Conservation (phyloP, 2,797 vertebrate species). For the Halcyon smyrnensis region DNA sequence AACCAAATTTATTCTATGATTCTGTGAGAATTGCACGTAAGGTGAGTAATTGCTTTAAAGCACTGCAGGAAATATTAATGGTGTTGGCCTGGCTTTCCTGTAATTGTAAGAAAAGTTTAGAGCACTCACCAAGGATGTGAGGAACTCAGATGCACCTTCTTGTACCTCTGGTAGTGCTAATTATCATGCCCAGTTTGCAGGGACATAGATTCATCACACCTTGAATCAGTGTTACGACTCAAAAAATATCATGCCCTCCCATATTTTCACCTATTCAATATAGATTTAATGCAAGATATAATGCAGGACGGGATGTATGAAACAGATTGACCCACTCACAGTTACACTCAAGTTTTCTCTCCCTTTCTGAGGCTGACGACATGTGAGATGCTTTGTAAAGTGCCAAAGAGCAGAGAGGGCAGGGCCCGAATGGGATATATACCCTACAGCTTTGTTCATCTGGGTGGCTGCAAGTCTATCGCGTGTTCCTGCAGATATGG, state of each 20-base stretch:
- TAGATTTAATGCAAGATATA: neutral
- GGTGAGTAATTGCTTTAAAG: neutral
- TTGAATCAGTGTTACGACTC: neutral
- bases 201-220: neutral
- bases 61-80: neutral
- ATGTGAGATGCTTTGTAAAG: neutral
- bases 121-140: neutral
- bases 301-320: neutral
- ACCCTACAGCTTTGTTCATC: neutral
- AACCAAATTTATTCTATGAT: too few species aligned
- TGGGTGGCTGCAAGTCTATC: neutral
- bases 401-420: neutral
- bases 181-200: neutral
- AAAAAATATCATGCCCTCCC: neutral
- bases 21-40: neutral
- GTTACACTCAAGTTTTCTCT: neutral
- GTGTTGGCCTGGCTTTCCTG: neutral
- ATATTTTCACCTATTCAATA: neutral
- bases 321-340: neutral
- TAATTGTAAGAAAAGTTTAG: neutral
- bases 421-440: neutral
- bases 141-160: neutral
- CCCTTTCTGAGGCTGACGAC: neutral
- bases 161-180: neutral
- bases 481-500: accelerated